phyloP scores from a whole-genome alignment of 2,888 invertebrate species.

The Petrolisthes cinctipes region DNA sequence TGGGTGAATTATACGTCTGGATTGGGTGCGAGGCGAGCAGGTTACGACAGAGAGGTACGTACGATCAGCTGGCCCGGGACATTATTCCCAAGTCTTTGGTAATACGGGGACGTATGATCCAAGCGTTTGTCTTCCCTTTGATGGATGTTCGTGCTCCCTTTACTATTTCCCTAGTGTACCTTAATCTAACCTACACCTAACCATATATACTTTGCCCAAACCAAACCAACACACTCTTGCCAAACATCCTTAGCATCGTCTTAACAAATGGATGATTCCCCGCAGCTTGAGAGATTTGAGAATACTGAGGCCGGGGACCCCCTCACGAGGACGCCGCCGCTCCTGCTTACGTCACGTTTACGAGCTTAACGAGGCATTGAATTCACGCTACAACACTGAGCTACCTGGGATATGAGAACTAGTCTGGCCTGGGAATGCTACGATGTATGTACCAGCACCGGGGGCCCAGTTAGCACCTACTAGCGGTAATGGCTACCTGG shows the following conservation, averaged over 20 bases:
- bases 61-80: slow-evolving; percentile 28
- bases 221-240: no score
- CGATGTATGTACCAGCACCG: neutral
- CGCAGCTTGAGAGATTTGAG: no score
- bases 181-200: no score
- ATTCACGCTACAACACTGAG: slow-evolving; percentile 28
- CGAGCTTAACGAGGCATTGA: slow-evolving; percentile 48
- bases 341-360: slow-evolving; percentile 48
- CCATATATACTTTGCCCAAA: no score
- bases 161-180: no score
- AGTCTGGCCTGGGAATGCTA: neutral
- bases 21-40: slow-evolving; percentile 7
- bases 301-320: neutral
- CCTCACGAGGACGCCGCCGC: slow-evolving; percentile 19
- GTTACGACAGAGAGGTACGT: slow-evolving; percentile 36
- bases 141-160: no score
- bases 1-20: slow-evolving; percentile 43
- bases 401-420: slow-evolving; percentile 15
- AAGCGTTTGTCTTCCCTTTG: no score
- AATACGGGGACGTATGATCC: no score
- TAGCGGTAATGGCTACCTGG: neutral
- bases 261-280: no score
- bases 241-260: no score
- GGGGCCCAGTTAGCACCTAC: neutral
- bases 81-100: no score